Percentiles rank a stretch among this genome's conserved stretches.
phyloP scores from a whole-genome alignment of 2,113 vertebrate species.

The Pelecanoides urinatrix region DNA sequence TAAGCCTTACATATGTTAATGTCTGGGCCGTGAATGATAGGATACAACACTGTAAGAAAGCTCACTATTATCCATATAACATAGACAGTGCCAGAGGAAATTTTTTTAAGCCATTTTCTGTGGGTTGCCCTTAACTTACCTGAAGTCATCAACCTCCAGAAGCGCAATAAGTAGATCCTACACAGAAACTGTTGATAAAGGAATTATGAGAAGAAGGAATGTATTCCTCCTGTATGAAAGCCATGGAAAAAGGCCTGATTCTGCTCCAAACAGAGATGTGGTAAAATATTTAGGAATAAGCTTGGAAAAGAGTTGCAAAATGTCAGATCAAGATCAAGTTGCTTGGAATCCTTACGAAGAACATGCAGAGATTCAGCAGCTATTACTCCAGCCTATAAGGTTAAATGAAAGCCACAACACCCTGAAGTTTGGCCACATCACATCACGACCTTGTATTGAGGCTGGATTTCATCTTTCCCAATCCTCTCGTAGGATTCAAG shows the following conservation, averaged over 20 bases:
- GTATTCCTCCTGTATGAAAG: background rate
- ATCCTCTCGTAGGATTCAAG: background rate
- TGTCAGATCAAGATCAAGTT: background rate
- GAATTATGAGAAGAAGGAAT: background rate
- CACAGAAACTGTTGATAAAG: background rate
- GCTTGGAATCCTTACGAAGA: background rate
- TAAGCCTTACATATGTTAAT: accelerated
- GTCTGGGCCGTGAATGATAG: background rate
- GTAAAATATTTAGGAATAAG: background rate
- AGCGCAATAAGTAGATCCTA: background rate
- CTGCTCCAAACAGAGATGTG: background rate
- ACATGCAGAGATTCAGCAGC: background rate
- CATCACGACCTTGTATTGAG: background rate
- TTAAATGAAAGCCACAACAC: background rate
- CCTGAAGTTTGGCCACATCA: background rate
- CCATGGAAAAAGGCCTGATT: background rate
- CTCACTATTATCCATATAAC: background rate
- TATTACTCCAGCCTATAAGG: background rate
- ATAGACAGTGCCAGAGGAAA: background rate
- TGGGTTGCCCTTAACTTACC: background rate
- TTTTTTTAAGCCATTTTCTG: background rate
- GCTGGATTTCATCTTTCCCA: constrained; percentile 17
- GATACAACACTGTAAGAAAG: background rate
- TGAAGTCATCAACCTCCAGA: background rate
- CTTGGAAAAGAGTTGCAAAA: background rate